These are phyloP conservation scores for Lapara coniferarum DNA, from an alignment of 2,888 invertebrate genomes.

Conservation along the genomic window DNA sequence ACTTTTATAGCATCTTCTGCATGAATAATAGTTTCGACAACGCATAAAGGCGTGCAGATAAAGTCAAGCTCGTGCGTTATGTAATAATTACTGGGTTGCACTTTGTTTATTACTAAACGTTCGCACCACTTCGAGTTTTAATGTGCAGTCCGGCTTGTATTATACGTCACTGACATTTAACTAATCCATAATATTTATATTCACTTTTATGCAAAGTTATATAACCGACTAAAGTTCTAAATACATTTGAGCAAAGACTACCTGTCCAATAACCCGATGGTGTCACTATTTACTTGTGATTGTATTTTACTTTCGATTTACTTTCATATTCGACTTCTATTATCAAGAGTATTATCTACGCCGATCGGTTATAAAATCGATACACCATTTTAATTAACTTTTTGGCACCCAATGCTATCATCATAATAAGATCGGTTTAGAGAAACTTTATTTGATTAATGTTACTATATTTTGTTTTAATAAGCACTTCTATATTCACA, in stretches of 20 bases:
- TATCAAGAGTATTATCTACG: slow-evolving; percentile 23
- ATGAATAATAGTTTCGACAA: not conserved
- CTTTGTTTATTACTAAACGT: not conserved
- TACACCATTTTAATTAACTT: slow-evolving; percentile 20
- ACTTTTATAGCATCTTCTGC: slow-evolving; percentile 9
- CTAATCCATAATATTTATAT: too few species aligned
- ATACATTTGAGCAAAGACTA: not conserved
- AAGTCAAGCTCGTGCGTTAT: not conserved
- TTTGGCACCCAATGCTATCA: slow-evolving; percentile 9
- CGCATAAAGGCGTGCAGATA: not conserved
- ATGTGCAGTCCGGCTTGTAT: not conserved
- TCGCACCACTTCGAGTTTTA: not conserved
- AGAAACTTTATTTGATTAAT: not conserved
- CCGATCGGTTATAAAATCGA: slow-evolving; percentile 10
- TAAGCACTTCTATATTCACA: not conserved
- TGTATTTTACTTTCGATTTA: slow-evolving; percentile 24
- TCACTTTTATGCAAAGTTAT: not conserved
- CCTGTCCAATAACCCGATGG: not conserved
- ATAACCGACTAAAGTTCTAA: not conserved
- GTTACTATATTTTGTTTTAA: slow-evolving; percentile 2
- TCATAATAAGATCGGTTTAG: not conserved
- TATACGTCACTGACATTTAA: not conserved
- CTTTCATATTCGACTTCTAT: slow-evolving; percentile 26
- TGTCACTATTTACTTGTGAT: slow-evolving; percentile 9
- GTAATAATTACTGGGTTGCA: not conserved